Evolutionary conservation across 2,113 vertebrate genomes (phyloP), one percentile per base, ranked within the genome.

Genomic region (Electrona antarctica): DNA sequence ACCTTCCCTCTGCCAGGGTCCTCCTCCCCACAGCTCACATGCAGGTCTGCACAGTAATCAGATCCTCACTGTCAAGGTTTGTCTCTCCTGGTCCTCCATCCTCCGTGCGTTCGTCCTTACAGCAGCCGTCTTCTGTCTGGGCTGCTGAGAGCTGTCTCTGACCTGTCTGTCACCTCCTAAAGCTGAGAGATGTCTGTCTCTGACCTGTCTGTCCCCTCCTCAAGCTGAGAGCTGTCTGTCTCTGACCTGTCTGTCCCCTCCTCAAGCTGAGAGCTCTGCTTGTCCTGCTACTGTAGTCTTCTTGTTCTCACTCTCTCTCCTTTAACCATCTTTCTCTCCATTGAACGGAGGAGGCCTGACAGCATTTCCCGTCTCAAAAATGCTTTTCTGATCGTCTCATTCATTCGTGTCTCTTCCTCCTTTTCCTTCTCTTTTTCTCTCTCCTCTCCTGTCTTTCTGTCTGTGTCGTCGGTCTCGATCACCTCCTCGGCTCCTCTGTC

Each of bases 21-120:
- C 80, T 52, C 78, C 87, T 74, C 79, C 78, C 73, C 87, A 85
- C 78, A 83, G 61, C 88, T 79, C 88, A 74, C 88, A 84, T 33
- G 91, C 92, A 83, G 85, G 87, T 87, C 91, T 92, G 63, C 90
- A 90, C 82, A 94, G 91, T 93, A 94, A 94, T 92, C 93, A 94
- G 85, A 94, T 94, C 88, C 87, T 92, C 80, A 88, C 91, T 13
- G 80, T 92, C 79, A 92, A 93, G 91, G 92, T 93, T 93, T 91
- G 93, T 93, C 67, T 77, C 77, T 60, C 33, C 14, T 52, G 77
- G 67, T 58, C 46, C 89, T 77, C 72, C 66, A 8, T 69, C 46
- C 89, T 77, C 72, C 66, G 9, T 69, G 48, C 48, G 49, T 33
- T 13, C 11, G 33, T 51, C 62, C 60, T 74, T 78, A 66, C 61